Percentiles rank a stretch among this genome's conserved stretches.
Conservation (phyloP, 2,888 invertebrate species). For the Volucella inanis region DNA sequence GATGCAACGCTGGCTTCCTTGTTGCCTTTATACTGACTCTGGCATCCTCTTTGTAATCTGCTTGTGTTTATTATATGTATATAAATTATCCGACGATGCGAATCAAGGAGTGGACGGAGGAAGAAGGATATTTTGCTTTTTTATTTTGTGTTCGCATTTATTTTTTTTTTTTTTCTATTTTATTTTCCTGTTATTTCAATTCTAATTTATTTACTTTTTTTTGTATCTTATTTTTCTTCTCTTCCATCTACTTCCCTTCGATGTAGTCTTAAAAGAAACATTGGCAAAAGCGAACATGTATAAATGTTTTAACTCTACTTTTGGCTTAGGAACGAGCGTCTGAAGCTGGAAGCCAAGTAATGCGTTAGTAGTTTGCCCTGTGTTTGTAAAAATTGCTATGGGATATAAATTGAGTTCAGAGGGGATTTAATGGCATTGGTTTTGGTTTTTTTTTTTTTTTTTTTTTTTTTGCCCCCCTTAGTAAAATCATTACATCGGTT, state of each 20-base stretch:
- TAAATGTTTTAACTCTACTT: background rate
- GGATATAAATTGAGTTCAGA: slow-evolving; percentile 81
- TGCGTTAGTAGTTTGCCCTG: slow-evolving; percentile 53
- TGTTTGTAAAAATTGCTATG: slow-evolving; percentile 81
- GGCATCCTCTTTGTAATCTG: slow-evolving; percentile 68
- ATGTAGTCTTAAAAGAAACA: slow-evolving; percentile 43
- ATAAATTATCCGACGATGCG: slow-evolving; percentile 69
- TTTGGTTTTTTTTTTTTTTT: slow-evolving; percentile 36
- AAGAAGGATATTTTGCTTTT: slow-evolving; percentile 37
- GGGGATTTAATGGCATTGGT: slow-evolving; percentile 80
- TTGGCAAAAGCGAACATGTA: slow-evolving; percentile 24
- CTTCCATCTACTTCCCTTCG: slow-evolving; percentile 20
- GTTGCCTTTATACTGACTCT: slow-evolving; percentile 33
- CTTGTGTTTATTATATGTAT: slow-evolving; percentile 68
- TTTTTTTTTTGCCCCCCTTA: background rate
- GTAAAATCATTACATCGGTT: slow-evolving; percentile 66
- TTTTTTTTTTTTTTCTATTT: slow-evolving; percentile 17
- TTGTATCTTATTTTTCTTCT: slow-evolving; percentile 24
- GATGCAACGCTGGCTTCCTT: slow-evolving; percentile 45
- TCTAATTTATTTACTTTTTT: slow-evolving; percentile 71
- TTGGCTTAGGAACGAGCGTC: slow-evolving; percentile 31
- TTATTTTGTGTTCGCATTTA: no score
- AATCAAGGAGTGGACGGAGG: slow-evolving; percentile 32
- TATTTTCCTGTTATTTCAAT: slow-evolving; percentile 67
- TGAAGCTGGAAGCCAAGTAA: slow-evolving; percentile 29